Percentiles rank a stretch among this genome's conserved stretches.
Conservation (phyloP, 2,888 invertebrate species). For the Eilema caniola region DNA sequence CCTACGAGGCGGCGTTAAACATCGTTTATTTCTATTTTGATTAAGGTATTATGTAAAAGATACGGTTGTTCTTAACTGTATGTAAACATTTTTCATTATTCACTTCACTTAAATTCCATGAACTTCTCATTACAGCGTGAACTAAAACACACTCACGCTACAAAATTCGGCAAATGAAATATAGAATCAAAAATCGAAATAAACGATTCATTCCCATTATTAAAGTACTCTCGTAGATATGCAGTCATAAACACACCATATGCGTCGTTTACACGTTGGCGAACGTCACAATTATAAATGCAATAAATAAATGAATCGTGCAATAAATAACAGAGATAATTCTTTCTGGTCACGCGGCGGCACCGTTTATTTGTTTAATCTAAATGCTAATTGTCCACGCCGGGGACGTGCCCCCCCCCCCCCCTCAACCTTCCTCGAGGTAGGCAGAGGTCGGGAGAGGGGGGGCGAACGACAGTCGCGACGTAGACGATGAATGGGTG, state of each 20-base stretch:
- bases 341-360: conserved; percentile 70
- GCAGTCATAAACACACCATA: neutral
- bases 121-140: too few relatives aligned
- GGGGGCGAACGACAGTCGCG: conserved; percentile 20
- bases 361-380: conserved; percentile 81
- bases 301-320: conserved; percentile 71
- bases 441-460: conserved; percentile 19
- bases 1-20: too few relatives aligned
- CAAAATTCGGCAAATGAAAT: too few relatives aligned
- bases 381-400: conserved; percentile 78
- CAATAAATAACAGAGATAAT: conserved; percentile 71
- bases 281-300: conserved; percentile 54
- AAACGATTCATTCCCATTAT: neutral
- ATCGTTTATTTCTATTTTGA: neutral
- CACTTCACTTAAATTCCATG: too few relatives aligned
- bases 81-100: neutral
- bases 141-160: too few relatives aligned
- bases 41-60: neutral
- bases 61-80: neutral
- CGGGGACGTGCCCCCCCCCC: conserved; percentile 45
- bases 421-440: conserved; percentile 18
- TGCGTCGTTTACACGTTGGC: neutral
- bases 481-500: conserved; percentile 49
- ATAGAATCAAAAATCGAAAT: too few relatives aligned
- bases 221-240: neutral